phyloP scores from a whole-genome alignment of 2,888 invertebrate species.

The Hirudinaria manillensis region DNA sequence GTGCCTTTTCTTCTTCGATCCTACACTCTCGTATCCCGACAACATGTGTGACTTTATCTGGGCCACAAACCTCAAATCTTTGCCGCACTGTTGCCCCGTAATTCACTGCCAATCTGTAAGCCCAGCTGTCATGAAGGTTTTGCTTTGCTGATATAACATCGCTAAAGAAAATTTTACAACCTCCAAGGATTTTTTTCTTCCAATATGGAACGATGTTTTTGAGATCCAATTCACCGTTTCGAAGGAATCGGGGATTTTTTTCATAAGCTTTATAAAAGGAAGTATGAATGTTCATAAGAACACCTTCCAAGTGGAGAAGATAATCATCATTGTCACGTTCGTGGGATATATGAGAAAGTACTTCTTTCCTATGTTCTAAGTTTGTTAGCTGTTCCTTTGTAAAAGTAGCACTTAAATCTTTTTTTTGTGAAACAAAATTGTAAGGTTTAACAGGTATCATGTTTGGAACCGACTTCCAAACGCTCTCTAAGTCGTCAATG shows the following conservation, averaged over 20 bases:
- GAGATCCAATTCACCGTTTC: slow-evolving; percentile 44
- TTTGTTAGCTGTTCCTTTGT: slow-evolving; percentile 36
- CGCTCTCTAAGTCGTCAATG: slow-evolving; percentile 97
- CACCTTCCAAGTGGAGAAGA: slow-evolving; percentile 81
- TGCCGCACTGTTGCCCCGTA: slow-evolving; percentile 74
- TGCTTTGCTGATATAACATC: slow-evolving; percentile 86
- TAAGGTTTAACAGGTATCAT: slow-evolving; percentile 80
- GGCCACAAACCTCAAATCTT: slow-evolving; percentile 44
- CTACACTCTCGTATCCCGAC: slow-evolving; percentile 83
- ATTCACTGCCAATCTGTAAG: slow-evolving; percentile 76
- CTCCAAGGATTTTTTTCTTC: slow-evolving; percentile 70
- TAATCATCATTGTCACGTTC: slow-evolving; percentile 60
- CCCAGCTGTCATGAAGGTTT: slow-evolving; percentile 73
- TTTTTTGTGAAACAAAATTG: slow-evolving; percentile 64
- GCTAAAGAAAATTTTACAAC: slow-evolving; percentile 79
- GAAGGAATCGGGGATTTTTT: slow-evolving; percentile 40
- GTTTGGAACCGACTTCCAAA: slow-evolving; percentile 93
- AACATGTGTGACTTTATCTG: slow-evolving; percentile 73
- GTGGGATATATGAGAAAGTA: too few relatives aligned
- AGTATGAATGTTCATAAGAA: slow-evolving; percentile 77
- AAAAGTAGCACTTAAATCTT: slow-evolving; percentile 88
- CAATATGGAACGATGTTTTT: slow-evolving; percentile 75
- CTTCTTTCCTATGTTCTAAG: too few relatives aligned
- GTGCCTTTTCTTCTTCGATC: slow-evolving; percentile 53
- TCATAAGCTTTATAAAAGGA: slow-evolving; percentile 71